Conservation (phyloP, 2,888 invertebrate genomes). For the Dascillus cervinus region DNA sequence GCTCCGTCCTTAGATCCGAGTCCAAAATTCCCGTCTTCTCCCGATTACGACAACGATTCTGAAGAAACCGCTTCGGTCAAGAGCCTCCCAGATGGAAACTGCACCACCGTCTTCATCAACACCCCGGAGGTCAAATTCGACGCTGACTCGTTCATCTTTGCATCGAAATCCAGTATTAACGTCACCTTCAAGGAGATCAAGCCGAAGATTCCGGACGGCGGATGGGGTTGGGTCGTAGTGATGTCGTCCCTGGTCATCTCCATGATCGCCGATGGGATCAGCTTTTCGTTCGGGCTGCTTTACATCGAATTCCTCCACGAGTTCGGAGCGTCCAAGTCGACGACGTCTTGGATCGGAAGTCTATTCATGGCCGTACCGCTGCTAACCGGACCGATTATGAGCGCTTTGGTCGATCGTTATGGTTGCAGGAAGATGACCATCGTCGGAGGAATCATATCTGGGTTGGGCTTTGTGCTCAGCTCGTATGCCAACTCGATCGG, state of each 20-base stretch:
- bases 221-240: constrained; percentile 88
- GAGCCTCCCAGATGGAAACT: constrained; percentile 7
- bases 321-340: constrained; percentile 73
- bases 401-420: constrained; percentile 76
- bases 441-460: constrained; percentile 63
- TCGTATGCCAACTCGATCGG: constrained; percentile 64
- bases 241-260: constrained; percentile 77
- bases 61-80: constrained; percentile 2
- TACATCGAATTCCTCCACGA: constrained; percentile 76
- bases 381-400: constrained; percentile 75
- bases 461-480: constrained; percentile 69
- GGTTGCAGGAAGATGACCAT: constrained; percentile 48
- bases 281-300: constrained; percentile 86
- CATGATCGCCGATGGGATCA: constrained; percentile 86
- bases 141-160: constrained; percentile 20
- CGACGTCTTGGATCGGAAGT: constrained; percentile 86
- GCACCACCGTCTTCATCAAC: constrained; percentile 6
- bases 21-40: constrained; percentile 5
- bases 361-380: constrained; percentile 85
- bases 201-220: constrained; percentile 67
- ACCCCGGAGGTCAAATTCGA: constrained; percentile 22
- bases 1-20: constrained; percentile 29
- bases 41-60: background rate
- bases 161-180: constrained; percentile 11
- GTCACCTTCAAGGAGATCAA: constrained; percentile 32